These are phyloP conservation scores for Campylomormyrus tamandua DNA, from an alignment of 2,113 vertebrate species.

Conservation along the genomic window DNA sequence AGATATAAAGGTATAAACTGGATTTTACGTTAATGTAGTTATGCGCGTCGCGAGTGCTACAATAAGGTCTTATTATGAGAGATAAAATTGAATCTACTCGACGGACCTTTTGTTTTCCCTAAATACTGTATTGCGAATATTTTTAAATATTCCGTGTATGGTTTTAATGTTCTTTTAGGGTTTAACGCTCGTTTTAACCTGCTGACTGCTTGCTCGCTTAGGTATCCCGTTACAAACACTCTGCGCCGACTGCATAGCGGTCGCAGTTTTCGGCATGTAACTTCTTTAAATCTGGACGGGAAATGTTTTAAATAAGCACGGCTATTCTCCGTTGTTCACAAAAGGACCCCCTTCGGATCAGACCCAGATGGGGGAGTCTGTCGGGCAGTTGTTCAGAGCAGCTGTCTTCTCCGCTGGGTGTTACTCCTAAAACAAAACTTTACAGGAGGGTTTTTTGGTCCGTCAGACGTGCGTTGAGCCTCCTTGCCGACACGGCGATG, in stretches of 20 bases:
- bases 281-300: not conserved
- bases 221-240: not conserved
- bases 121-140: not conserved
- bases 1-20: not conserved
- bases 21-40: not conserved
- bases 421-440: not conserved
- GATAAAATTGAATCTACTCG: not conserved
- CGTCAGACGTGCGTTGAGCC: not conserved
- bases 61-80: not conserved
- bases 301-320: not conserved
- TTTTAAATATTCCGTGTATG: not conserved
- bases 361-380: not conserved
- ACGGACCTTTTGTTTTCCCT: not conserved
- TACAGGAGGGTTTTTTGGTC: not conserved
- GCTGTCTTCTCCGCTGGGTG: not conserved
- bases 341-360: not conserved
- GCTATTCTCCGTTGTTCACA: not conserved
- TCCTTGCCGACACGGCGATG: not conserved
- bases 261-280: not conserved
- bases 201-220: not conserved
- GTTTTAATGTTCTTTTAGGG: not conserved
- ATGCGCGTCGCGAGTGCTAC: not conserved
- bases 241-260: not conserved
- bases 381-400: not conserved
- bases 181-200: not conserved